phyloP scores from a whole-genome alignment of 2,797 vertebrate genomes.

The Erithacus rubecula region DNA sequence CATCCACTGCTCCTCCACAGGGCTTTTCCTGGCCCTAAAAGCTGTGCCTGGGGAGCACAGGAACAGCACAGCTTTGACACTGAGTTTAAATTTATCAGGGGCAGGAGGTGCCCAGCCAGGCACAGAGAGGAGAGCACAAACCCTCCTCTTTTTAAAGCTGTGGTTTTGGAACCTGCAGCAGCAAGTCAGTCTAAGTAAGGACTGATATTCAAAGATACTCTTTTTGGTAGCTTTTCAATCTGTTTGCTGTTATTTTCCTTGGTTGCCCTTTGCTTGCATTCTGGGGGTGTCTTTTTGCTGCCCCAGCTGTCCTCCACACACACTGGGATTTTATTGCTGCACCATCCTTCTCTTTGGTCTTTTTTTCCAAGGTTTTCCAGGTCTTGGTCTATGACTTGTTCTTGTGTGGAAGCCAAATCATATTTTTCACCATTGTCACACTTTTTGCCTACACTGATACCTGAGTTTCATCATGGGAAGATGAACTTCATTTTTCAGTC shows the following conservation, averaged over 20 bases:
- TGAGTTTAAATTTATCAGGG: no score
- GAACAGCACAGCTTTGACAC: not conserved
- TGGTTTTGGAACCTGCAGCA: not conserved
- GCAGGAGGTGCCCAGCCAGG: not conserved
- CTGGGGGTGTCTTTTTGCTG: not conserved
- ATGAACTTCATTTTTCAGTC: not conserved
- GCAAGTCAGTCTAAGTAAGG: not conserved
- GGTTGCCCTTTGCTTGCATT: not conserved
- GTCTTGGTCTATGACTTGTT: not conserved
- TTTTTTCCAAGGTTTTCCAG: not conserved
- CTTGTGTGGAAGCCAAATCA: not conserved
- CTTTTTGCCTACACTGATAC: rapidly evolving
- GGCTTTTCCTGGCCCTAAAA: not conserved
- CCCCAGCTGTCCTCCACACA: not conserved
- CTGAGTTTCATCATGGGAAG: not conserved
- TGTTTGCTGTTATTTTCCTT: not conserved
- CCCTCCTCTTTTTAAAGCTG: not conserved
- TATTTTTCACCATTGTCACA: not conserved
- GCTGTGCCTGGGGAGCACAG: not conserved
- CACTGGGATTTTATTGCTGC: not conserved
- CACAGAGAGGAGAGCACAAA: not conserved
- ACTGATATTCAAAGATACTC: not conserved
- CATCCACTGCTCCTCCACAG: not conserved
- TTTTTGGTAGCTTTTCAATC: not conserved
- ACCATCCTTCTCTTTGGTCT: not conserved